phyloP scores from a whole-genome alignment of 2,888 invertebrate species.

The Tineola bisselliella region DNA sequence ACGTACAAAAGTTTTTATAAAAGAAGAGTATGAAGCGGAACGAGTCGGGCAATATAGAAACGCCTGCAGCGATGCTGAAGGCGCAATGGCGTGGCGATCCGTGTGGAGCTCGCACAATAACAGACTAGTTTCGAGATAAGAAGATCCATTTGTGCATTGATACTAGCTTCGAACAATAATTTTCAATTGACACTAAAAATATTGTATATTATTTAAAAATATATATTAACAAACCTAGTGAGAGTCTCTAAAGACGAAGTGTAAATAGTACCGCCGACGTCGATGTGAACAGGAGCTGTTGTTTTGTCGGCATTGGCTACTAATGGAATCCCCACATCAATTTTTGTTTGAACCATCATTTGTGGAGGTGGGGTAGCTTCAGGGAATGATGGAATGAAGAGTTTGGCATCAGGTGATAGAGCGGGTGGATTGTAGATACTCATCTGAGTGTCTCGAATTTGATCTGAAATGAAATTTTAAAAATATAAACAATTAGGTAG shows the following conservation, averaged over 20 bases:
- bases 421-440: background rate
- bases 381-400: background rate
- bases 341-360: background rate
- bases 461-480: background rate
- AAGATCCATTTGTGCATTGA: background rate
- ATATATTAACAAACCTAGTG: slow-evolving; percentile 72
- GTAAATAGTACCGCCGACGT: slow-evolving; percentile 96
- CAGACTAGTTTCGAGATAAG: background rate
- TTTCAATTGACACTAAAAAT: background rate
- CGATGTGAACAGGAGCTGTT: slow-evolving; percentile 97
- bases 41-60: background rate
- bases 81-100: background rate
- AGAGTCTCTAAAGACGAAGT: slow-evolving; percentile 95
- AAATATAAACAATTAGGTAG: background rate
- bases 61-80: background rate
- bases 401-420: background rate
- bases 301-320: slow-evolving; percentile 92
- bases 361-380: background rate
- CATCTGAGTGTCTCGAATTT: background rate
- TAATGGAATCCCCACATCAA: slow-evolving; percentile 83
- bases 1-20: background rate
- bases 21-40: background rate
- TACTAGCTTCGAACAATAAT: background rate
- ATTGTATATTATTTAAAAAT: no score
- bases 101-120: background rate